Evolutionary conservation across 2,797 vertebrate genomes (phyloP), one percentile per base, ranked within the genome.

Genomic region (Leontopithecus rosalia): DNA sequence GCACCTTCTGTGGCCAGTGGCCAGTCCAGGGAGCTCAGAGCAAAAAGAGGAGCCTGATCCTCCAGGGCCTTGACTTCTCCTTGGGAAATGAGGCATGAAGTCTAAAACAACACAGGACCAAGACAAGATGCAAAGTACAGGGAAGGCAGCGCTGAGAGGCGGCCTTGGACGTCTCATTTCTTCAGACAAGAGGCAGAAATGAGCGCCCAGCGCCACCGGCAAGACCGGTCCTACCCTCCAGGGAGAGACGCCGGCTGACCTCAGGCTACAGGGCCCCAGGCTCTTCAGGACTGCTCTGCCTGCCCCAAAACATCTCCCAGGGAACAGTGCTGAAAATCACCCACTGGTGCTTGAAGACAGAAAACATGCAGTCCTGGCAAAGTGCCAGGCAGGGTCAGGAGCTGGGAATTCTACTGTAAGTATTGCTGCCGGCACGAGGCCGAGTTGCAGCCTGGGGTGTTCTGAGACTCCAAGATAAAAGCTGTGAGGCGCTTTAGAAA

Each of bases 131-230:
- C 7, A 3, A 39, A 7, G 0, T 12, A 36, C 39, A 26, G 50
- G 43, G 13, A 85, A 72, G 64, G 24, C 41, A n/a, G 19, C 7
- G 43, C 24, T 19, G 2, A 30, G 17, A n/a, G n/a, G 13, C n/a
- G 2, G 36, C 39, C 5, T 17, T 22, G 70, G 41, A 33, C 1
- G 1, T 73, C 43, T 36, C 33, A 7, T 1, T 30, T 41, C 80
- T n/a, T 17, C 22, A 80, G 82, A 7, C 1, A 0, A 64, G 46
- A 10, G 3, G 12, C 39, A 64, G 61, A 73, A 57, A 28, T 2
- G 33, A 72, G 30, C 10, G 15, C 14, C 41, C 2, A 1, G 12
- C 0, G 5, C 9, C 1, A 7, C 9, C 7, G 4, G 12, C 33
- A 67, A 26, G 10, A 3, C 77, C 46, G 22, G 30, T 64, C 28